Evolutionary conservation across 2,113 vertebrate genomes (phyloP).

Genomic region (Corythaixoides concolor): DNA sequence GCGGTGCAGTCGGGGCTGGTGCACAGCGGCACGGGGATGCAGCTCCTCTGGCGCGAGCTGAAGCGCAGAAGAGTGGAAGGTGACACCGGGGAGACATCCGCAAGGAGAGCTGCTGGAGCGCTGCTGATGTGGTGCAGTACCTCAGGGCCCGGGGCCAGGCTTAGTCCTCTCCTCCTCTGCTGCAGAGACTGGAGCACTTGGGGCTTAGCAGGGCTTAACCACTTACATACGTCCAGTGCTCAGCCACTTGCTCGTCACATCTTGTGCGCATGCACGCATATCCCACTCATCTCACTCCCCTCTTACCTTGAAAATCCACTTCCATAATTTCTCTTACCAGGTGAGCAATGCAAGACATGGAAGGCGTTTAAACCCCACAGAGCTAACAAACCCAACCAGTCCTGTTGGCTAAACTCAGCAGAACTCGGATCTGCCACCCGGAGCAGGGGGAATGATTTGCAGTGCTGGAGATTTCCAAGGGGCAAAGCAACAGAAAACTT

Average conservation of each 20-base stretch:
- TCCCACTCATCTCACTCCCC: not conserved
- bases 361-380: not conserved
- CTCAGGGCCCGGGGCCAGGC: not conserved
- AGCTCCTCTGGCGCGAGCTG: not conserved
- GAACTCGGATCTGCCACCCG: fast-evolving
- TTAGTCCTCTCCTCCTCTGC: not conserved
- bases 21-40: fast-evolving
- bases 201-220: not conserved
- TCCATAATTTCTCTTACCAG: not conserved
- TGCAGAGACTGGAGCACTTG: not conserved
- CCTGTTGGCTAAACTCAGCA: not conserved
- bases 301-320: not conserved
- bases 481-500: not conserved
- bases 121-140: not conserved
- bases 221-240: not conserved
- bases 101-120: not conserved
- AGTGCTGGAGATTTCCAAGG: not conserved
- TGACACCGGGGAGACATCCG: fast-evolving
- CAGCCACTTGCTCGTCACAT: not conserved
- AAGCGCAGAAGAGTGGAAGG: not conserved
- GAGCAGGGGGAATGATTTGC: not conserved
- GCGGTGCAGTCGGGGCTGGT: not conserved
- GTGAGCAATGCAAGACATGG: not conserved
- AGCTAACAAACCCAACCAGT: not conserved
- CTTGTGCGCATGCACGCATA: fast-evolving